A percentile compares a stretch with the other conserved stretches of the same genome.
phyloP scores from a whole-genome alignment of 2,113 vertebrate species.

The Nicator chloris region DNA sequence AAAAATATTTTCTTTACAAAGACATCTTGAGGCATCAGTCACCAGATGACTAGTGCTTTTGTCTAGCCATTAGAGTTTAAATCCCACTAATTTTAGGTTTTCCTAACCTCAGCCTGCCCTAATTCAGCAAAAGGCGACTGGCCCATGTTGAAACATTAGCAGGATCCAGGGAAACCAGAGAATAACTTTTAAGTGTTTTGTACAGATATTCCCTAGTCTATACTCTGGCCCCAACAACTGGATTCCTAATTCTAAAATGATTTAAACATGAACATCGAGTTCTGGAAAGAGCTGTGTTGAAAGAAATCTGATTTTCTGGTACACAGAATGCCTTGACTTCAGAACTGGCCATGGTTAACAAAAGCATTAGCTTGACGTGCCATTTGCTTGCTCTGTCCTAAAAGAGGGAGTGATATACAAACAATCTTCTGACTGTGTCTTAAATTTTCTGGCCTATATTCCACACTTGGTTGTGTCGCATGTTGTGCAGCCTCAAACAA shows the following conservation, averaged over 20 bases:
- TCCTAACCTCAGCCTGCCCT: constrained; percentile 28
- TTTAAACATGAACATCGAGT: not conserved
- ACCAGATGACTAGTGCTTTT: not conserved
- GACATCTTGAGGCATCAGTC: not conserved
- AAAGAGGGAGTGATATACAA: not conserved
- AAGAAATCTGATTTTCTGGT: not conserved
- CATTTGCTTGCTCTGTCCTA: not conserved
- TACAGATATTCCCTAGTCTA: not conserved
- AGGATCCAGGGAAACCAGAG: not conserved
- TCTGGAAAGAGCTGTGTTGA: not conserved
- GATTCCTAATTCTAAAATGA: constrained; percentile 1
- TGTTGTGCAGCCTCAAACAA: not conserved
- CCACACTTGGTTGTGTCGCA: not conserved
- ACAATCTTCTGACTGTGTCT: not conserved
- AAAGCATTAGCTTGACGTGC: not conserved
- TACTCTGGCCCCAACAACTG: not conserved
- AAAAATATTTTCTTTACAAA: constrained; percentile 1
- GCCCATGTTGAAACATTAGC: not conserved
- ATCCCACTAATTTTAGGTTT: constrained; percentile 59
- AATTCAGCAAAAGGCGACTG: constrained; percentile 1
- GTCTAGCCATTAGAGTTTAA: constrained; percentile 25
- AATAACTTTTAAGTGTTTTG: constrained; percentile 3
- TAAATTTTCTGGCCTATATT: not conserved
- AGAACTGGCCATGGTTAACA: not conserved
- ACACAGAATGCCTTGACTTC: not conserved